phyloP scores from a whole-genome alignment of 1,140 invertebrate species.

The Drosophila willistoni region DNA sequence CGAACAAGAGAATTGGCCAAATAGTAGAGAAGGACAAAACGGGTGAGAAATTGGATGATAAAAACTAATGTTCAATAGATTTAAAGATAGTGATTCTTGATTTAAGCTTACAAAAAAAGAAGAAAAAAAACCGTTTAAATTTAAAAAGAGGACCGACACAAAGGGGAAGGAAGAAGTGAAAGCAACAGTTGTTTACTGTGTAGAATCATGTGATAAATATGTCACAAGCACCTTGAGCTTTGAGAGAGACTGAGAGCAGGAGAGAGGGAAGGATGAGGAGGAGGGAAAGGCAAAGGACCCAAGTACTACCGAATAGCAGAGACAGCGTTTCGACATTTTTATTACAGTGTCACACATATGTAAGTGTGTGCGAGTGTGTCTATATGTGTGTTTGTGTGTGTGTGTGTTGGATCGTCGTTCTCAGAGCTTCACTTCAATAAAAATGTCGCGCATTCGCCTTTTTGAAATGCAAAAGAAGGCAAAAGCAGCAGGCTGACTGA shows the following conservation, averaged over 20 bases:
- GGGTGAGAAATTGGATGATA: background rate
- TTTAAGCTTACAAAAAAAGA: background rate
- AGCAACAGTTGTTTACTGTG: constrained; percentile 51
- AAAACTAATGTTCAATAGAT: constrained; percentile 13
- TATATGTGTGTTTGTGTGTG: background rate
- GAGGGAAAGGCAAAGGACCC: background rate
- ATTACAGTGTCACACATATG: constrained; percentile 43
- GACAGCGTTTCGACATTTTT: constrained; percentile 61
- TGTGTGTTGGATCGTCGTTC: constrained; percentile 6
- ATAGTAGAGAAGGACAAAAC: background rate
- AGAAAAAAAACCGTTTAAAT: background rate
- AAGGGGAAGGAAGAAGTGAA: background rate
- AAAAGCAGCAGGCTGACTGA: constrained; percentile 10
- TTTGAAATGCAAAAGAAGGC: constrained; percentile 48
- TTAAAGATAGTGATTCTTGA: background rate
- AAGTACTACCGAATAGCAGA: constrained; percentile 10
- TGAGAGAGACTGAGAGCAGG: background rate
- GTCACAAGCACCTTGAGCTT: constrained; percentile 48
- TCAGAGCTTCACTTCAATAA: constrained; percentile 44
- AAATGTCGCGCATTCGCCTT: constrained; percentile 52
- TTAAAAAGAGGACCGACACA: background rate
- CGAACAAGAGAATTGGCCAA: constrained; percentile 1
- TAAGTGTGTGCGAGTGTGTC: background rate
- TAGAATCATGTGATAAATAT: constrained; percentile 58
- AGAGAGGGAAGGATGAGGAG: constrained; percentile 21